Evolutionary conservation across 35 echinoderm and acorn worm genomes (phyloP).

Genomic region (Holothuria glaberrima): DNA sequence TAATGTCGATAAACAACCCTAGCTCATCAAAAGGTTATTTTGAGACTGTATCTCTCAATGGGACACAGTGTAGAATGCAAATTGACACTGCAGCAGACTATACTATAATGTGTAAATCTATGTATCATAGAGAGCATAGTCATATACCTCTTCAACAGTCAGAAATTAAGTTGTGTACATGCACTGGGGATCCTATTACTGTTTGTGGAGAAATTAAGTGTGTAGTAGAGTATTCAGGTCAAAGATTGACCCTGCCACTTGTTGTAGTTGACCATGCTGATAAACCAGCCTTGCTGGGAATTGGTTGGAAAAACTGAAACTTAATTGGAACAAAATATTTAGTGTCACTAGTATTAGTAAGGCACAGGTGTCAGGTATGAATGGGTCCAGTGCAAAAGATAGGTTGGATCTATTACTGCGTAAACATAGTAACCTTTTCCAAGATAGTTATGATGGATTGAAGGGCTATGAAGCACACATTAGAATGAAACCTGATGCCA

Average conservation of each 20-base stretch:
- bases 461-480: constrained; percentile 27
- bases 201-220: constrained; percentile 21
- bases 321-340: constrained; percentile 19
- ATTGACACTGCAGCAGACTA: too few relatives aligned
- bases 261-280: constrained; percentile 8
- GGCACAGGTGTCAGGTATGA: background rate
- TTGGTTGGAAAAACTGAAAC: constrained; percentile 32
- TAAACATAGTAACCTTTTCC: too few relatives aligned
- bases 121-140: constrained; percentile 11
- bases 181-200: constrained; percentile 8
- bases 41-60: background rate
- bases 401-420: constrained; percentile 22
- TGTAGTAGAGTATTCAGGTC: constrained; percentile 30
- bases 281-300: constrained; percentile 44
- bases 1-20: background rate
- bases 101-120: background rate
- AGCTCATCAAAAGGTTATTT: background rate
- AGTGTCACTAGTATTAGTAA: background rate
- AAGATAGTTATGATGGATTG: constrained; percentile 41
- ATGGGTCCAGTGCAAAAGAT: constrained; percentile 5
- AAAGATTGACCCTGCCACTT: too few relatives aligned
- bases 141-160: constrained; percentile 19
- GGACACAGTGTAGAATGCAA: too few relatives aligned
- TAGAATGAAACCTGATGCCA: constrained; percentile 24
- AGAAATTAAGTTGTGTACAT: constrained; percentile 20